Evolutionary conservation across 2,113 vertebrate genomes (phyloP), one percentile per base, ranked within the genome.

Genomic region (Tretioscincus oriximinensis): DNA sequence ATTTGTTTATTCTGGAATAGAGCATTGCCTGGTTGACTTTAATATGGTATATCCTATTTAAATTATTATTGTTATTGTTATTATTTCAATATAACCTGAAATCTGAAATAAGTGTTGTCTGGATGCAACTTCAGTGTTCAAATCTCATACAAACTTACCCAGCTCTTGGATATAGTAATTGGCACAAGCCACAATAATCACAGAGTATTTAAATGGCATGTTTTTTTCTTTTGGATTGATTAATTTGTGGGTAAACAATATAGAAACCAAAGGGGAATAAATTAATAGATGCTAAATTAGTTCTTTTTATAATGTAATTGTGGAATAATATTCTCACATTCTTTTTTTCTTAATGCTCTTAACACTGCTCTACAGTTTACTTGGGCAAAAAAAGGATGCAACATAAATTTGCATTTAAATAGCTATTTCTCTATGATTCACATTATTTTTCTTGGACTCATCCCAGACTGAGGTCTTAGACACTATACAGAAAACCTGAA

Each of bases 371-470:
- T 31, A 79, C 77, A 70, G 58, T 79, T 70, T 79, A 71, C 67
- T 61, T 28, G 67, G 66, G 66, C 14, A 61, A 70, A 70, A 79
- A 67, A 24, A 71, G 54, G 29, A 70, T 79, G 77, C 66, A 71
- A 70, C 51, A 67, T 81, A 74, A 1, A 81, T 81, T 60, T 81
- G 49, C 73, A 81, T 75, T 22, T 68, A 81, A 81, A 81, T 81
- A 60, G 29, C 47, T 67, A 67, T 60, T 81, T 80, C 58, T 58
- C 61, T 73, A 47, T 73, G 28, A 73, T 31, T 61, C 29, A 74
- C 12, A 66, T 73, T 69, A 31, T 68, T 78, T 77, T 41, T 68
- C 68, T 81, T 65, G 61, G 61, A 74, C 29, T 67, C 71, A 74
- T 74, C 63, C 47, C 79, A 81, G 64, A 41, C n/a, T 67, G 29